These are phyloP conservation scores for Montipora cactus DNA, from an alignment of 64 coral and sea anemone species.

Conservation along the genomic window DNA sequence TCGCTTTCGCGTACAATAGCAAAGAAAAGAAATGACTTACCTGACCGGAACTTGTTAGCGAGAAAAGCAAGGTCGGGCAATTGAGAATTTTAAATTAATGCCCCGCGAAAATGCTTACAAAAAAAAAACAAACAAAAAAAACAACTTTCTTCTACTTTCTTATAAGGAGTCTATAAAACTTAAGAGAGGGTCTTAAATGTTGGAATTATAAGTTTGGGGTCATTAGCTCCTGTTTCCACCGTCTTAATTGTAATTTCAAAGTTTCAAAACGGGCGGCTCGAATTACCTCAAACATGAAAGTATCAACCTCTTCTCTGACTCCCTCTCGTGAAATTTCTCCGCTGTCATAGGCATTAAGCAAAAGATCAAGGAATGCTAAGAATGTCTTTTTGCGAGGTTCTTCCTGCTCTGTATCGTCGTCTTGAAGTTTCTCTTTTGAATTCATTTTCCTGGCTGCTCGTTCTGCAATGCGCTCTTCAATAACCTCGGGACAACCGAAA, in stretches of 20 bases:
- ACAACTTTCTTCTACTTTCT: no score
- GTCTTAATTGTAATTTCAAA: not conserved
- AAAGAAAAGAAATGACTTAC: no score
- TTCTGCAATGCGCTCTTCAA: slow-evolving; percentile 71
- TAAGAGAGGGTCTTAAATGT: no score
- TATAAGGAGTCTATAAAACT: no score
- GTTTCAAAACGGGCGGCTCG: not conserved
- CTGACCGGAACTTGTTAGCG: no score
- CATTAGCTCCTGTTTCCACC: not conserved
- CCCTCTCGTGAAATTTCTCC: slow-evolving; percentile 73
- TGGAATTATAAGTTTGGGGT: no score
- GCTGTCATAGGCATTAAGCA: slow-evolving; percentile 69
- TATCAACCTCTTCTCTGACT: slow-evolving; percentile 82
- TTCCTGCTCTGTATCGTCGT: not conserved
- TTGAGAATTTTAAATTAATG: no score
- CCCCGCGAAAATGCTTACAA: no score
- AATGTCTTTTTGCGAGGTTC: slow-evolving; percentile 32
- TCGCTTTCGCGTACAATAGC: no score
- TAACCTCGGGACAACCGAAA: slow-evolving; percentile 26
- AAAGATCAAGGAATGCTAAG: slow-evolving; percentile 69
- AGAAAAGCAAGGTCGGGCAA: no score
- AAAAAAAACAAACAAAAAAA: no score
- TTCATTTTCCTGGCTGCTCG: not conserved
- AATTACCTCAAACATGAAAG: slow-evolving; percentile 86
- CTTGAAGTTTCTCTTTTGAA: not conserved